Evolutionary conservation across 2,113 vertebrate genomes (phyloP).

Genomic region (Prionailurus viverrinus): DNA sequence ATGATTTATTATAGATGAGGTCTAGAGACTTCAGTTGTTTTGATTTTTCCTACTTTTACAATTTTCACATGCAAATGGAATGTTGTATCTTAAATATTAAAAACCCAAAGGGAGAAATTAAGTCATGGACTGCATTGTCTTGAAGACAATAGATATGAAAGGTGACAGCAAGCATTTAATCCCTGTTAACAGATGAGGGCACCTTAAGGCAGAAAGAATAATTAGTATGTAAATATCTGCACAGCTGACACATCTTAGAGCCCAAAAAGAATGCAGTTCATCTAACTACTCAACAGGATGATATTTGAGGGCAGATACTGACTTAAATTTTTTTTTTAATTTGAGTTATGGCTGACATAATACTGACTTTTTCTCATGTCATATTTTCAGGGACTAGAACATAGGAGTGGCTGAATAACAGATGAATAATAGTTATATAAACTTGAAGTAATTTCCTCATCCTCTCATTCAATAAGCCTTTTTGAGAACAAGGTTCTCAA

Average conservation of each 20-base stretch:
- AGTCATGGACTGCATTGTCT: background rate
- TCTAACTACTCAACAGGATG: background rate
- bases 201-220: background rate
- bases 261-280: background rate
- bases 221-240: background rate
- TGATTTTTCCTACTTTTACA: conserved; percentile 24
- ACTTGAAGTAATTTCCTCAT: background rate
- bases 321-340: background rate
- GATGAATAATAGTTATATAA: background rate
- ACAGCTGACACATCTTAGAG: background rate
- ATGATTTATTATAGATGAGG: background rate
- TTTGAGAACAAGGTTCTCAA: background rate
- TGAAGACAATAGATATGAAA: background rate
- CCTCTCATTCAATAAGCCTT: background rate
- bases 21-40: background rate
- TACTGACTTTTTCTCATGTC: background rate
- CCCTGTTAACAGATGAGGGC: background rate
- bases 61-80: background rate
- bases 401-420: background rate
- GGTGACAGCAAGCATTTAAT: background rate
- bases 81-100: background rate
- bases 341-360: background rate
- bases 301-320: background rate
- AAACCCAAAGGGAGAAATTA: background rate
- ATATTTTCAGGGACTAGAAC: background rate